Evolutionary conservation across 35 echinoderm and acorn worm species (phyloP), one percentile per base, ranked within the genome.

Genomic region (Acanthaster planci): DNA sequence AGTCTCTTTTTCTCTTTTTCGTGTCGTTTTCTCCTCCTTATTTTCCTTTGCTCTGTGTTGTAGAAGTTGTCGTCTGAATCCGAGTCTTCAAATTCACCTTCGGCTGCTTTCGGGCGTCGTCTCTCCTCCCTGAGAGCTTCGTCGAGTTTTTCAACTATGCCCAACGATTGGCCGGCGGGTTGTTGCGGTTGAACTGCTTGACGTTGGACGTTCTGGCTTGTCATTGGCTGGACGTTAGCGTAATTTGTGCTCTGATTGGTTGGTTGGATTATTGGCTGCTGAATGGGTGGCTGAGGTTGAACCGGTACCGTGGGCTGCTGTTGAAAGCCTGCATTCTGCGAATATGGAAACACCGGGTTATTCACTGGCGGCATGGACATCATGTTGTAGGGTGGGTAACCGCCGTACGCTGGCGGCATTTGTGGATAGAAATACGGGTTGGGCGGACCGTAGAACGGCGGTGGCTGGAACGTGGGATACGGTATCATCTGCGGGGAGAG

Each of bases 61-160:
- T 86, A 86, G 16, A 86, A 86, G 30, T 78, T 52, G 77, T 86
- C 84, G 42, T 86, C 84, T 22, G 76, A 77, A 5, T 86, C 84
- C 1, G 64, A 77, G 51, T 86, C 84, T 14, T 77, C 84, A 36
- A 86, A 86, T n/a, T 47, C 22, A 34, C 77, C 67, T 19, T 86
- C 72, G 14, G 64, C 35, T 19, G 77, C 29, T 77, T 52, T 2
- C 19, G 42, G n/a, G 23, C 37, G 22, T 17, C 35, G 23, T 78
- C 76, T 58, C 1, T 36, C 67, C 32, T 76, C 72, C 5, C 51
- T 17, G n/a, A 76, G 35, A 4, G 84, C 72, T 40, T 40, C 64
- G 37, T 40, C 52, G 18, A 86, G 72, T 86, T 86, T 86, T 67
- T 86, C 72, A 27, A 44, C 37, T 17, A 86, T 78, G 40, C 37